Evolutionary conservation across 2,113 vertebrate species (phyloP), one percentile per base, ranked within the genome.

Genomic region (Silurus glanis): DNA sequence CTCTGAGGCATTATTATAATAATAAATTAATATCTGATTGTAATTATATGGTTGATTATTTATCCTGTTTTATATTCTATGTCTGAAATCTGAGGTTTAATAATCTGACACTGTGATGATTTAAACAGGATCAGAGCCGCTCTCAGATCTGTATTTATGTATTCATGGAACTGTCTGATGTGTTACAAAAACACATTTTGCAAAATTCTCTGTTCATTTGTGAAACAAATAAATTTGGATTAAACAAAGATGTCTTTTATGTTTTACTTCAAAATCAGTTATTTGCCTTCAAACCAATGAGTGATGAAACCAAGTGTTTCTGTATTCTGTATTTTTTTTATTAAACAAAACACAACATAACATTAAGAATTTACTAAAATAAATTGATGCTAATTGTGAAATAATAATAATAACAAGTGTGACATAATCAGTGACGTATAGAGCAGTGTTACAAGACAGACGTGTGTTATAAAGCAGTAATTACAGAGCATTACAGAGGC

Each of bases 191-290:
- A 62, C 80, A 17, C 14, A 79, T 76, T 88, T 76, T 85, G 21
- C 83, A 80, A 83, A 23, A 64, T 2, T 71, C 84, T 85, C 19
- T 74, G 51, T 83, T 62, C 16, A 83, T 92, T 90, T 90, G 88
- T 88, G 88, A 86, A 94, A 94, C 93, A 88, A 94, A 94, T 67
- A 83, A 72, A 91, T 91, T 90, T 90, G 82, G 49, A 90, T 78
- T 85, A 83, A 82, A 62, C 62, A 47, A 21, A 21, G 6, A 2
- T 3, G 21, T n/a, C 5, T 67, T 49, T 75, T 51, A 7, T 45
- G 14, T 71, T 21, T 72, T 49, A 37, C 2, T 16, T 8, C 19
- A 37, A 17, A 37, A 16, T 69, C 69, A 49, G 9, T 72, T 53
- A 47, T 47, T 37, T 23, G 7, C 8, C 10, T 61, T 17, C 23